Evolutionary conservation across 2,888 invertebrate genomes (phyloP).

Genomic region (Drosophila sordidula): DNA sequence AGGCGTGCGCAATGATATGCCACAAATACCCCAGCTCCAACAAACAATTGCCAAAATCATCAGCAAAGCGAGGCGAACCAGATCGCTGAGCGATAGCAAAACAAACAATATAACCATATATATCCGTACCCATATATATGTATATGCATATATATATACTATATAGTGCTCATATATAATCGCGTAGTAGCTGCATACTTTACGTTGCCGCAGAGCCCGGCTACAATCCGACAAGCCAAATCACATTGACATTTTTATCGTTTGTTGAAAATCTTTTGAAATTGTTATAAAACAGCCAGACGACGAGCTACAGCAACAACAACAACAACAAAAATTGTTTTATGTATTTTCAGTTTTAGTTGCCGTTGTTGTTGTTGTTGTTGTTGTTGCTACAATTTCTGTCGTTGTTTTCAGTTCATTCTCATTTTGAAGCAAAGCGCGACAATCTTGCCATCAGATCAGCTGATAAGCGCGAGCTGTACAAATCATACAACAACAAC

Average conservation of each 20-base stretch:
- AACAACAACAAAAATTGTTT: constrained; percentile 47
- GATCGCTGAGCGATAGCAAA: constrained; percentile 46
- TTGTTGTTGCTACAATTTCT: constrained; percentile 62
- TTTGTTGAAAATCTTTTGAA: constrained; percentile 76
- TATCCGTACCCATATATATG: not conserved
- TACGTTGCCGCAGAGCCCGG: constrained; percentile 38
- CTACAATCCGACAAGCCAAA: constrained; percentile 76
- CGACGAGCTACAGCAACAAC: constrained; percentile 58
- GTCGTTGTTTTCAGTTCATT: constrained; percentile 73
- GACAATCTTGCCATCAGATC: constrained; percentile 80
- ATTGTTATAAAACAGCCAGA: constrained; percentile 78
- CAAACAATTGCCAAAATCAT: constrained; percentile 54
- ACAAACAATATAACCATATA: constrained; percentile 41
- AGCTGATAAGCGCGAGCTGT: constrained; percentile 75
- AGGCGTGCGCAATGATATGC: constrained; percentile 55
- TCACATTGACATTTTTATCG: constrained; percentile 81
- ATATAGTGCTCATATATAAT: constrained; percentile 20
- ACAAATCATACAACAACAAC: constrained; percentile 77
- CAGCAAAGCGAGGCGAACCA: constrained; percentile 45
- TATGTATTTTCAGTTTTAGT: constrained; percentile 57
- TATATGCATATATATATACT: not conserved
- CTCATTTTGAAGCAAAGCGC: constrained; percentile 80
- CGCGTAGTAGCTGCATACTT: constrained; percentile 40
- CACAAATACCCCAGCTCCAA: not conserved
- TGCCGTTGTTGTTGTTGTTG: constrained; percentile 44